Evolutionary conservation across 2,113 vertebrate species (phyloP).

Genomic region (Heterotilapia buettikoferi): DNA sequence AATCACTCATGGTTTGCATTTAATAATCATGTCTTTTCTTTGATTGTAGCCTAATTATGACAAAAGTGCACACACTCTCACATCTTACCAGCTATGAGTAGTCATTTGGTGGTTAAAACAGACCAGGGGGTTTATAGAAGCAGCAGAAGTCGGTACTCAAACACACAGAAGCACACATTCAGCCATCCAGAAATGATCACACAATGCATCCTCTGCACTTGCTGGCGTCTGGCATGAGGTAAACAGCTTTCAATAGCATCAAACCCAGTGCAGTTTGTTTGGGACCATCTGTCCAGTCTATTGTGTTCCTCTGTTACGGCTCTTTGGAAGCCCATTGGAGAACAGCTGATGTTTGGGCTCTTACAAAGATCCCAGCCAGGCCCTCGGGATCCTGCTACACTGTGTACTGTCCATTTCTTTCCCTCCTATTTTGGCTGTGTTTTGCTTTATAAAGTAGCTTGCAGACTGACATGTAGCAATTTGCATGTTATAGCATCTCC

Average conservation of each 20-base stretch:
- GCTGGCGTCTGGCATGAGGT: conserved; percentile 77
- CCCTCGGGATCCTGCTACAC: conserved; percentile 69
- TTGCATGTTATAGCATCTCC: background rate
- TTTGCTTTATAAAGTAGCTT: background rate
- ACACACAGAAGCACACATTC: conserved; percentile 6
- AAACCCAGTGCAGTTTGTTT: conserved; percentile 77
- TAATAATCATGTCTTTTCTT: conserved; percentile 11
- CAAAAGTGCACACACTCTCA: background rate
- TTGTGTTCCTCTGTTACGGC: conserved; percentile 74
- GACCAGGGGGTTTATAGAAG: conserved; percentile 72
- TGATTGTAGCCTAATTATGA: conserved; percentile 50
- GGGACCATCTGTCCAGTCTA: conserved; percentile 86
- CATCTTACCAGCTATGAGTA: conserved; percentile 20
- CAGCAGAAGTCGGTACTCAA: conserved; percentile 22
- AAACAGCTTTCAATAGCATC: conserved; percentile 87
- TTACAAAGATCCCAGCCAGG: conserved; percentile 69
- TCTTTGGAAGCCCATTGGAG: conserved; percentile 64
- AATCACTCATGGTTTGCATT: conserved; percentile 19
- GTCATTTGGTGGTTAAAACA: conserved; percentile 67
- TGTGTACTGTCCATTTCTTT: conserved; percentile 16
- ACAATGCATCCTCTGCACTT: conserved; percentile 23
- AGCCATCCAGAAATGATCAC: conserved; percentile 38
- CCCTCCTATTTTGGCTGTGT: background rate
- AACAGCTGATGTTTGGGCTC: conserved; percentile 83
- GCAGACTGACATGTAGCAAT: background rate